Percentiles rank a stretch among this genome's conserved stretches.
Evolutionary conservation across 2,888 invertebrate species (phyloP).

Genomic region (Campopleginae sp.): DNA sequence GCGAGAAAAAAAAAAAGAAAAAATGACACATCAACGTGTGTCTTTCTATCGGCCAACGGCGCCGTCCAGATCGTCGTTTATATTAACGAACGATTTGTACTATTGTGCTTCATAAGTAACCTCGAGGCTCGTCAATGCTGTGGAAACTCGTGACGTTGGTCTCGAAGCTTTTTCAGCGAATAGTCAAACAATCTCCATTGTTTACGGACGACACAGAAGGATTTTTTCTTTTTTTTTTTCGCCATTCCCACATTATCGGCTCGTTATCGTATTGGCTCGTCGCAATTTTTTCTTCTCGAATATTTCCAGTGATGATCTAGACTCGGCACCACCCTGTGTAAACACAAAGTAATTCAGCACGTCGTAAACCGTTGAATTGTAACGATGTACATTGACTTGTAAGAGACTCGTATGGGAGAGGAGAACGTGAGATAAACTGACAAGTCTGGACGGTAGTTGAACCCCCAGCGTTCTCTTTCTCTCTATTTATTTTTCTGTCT

Average conservation of each 20-base stretch:
- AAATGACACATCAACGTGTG: background rate
- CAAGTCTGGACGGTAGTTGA: slow-evolving; percentile 76
- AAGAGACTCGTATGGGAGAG: background rate
- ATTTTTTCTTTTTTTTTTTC: too few species aligned
- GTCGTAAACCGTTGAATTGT: slow-evolving; percentile 6
- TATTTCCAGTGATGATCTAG: background rate
- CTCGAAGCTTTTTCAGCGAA: background rate
- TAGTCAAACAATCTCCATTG: too few species aligned
- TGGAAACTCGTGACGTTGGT: background rate
- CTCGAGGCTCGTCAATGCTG: background rate
- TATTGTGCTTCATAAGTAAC: background rate
- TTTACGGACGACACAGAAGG: too few species aligned
- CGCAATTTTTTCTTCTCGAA: background rate
- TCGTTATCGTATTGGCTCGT: too few species aligned
- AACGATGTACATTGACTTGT: background rate
- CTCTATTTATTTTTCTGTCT: slow-evolving; percentile 46
- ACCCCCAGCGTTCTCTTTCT: slow-evolving; percentile 71
- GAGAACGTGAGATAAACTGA: slow-evolving; percentile 50
- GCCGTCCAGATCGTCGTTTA: background rate
- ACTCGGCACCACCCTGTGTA: slow-evolving; percentile 13
- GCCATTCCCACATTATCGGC: too few species aligned
- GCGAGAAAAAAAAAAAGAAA: background rate
- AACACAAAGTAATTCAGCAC: slow-evolving; percentile 25
- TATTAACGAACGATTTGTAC: slow-evolving; percentile 5
- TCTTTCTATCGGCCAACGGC: background rate